Evolutionary conservation across 1,140 invertebrate genomes (phyloP), one percentile per base, ranked within the genome.

Genomic region (Aculops lycopersici): DNA sequence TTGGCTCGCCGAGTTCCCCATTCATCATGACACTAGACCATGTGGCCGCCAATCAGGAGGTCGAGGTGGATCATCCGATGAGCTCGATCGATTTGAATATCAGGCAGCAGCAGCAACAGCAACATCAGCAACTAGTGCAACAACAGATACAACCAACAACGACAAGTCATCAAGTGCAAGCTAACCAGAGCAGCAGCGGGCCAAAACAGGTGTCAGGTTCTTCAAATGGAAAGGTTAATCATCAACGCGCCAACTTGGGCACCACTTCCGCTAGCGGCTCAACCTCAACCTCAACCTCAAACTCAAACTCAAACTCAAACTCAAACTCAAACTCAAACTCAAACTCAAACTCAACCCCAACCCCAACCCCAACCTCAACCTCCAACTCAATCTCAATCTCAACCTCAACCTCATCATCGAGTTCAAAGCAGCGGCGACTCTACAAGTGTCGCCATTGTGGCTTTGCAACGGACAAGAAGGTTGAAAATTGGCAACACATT

Each of bases 401-500:
- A 31, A 31, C n/a, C 24, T 31, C n/a, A 31, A 8, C n/a, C n/a
- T n/a, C 8, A 8, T 31, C 24, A 31, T 8, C 24, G n/a, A 31
- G 8, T 31, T 31, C 24, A 31, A 31, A 31, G n/a, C n/a, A 8
- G n/a, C 24, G 24, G 20, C 43, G 47, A 17, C 60, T 69, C 0
- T 80, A 77, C 54, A 70, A 72, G 49, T 95, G 86, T 59, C 92
- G 92, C 51, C 75, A 84, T 37, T 97, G 88, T 53, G 66, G 70
- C 15, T 74, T 72, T 47, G 64, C 73, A 0, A 68, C 76, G 0
- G 66, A 71, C 2, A 84, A 76, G 1, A 94, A 94, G 58, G 58
- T 72, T 2, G 79, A 79, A 35, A 90, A 80, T 48, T 98, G 86
- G 84, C 66, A 71, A 12, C 92, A 98, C 56, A 50, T 54, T 0